phyloP scores from a whole-genome alignment of 2,888 invertebrate species.

The Girardia tigrina region DNA sequence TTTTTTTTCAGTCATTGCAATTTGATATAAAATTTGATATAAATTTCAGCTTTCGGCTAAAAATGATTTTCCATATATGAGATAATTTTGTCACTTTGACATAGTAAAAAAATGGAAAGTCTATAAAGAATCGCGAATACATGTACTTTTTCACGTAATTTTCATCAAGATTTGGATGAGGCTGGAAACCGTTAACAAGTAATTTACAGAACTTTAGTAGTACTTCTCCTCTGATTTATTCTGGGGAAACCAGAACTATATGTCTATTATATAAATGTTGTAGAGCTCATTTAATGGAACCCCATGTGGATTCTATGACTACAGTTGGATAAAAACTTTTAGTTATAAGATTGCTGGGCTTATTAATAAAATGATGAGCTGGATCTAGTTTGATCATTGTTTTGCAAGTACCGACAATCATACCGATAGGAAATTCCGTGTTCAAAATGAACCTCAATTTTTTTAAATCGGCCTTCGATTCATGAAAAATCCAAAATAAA shows the following conservation, averaged over 20 bases:
- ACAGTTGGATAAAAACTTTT: neutral
- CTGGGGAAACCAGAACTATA: neutral
- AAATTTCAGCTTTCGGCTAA: neutral
- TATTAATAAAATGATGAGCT: neutral
- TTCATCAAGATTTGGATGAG: conserved; percentile 8
- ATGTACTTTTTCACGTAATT: neutral
- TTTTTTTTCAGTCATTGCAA: too few species aligned
- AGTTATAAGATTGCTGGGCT: neutral
- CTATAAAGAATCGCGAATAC: neutral
- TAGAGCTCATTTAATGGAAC: neutral
- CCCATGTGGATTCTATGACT: neutral
- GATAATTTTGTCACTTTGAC: neutral
- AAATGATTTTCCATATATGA: neutral
- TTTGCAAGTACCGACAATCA: too few species aligned
- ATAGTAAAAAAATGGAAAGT: neutral
- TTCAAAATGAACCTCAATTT: too few species aligned
- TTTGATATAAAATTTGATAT: too few species aligned
- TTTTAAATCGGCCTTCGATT: too few species aligned
- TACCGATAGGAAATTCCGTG: too few species aligned
- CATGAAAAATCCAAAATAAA: too few species aligned
- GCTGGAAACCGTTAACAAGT: conserved; percentile 1
- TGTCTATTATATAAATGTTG: neutral
- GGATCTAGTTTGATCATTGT: too few species aligned
- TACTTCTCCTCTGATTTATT: conserved; percentile 16
- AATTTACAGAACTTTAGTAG: neutral